A percentile compares a stretch with the other conserved stretches of the same genome.
phyloP scores from a whole-genome alignment of 2,113 vertebrate species.

The Larimichthys crocea region DNA sequence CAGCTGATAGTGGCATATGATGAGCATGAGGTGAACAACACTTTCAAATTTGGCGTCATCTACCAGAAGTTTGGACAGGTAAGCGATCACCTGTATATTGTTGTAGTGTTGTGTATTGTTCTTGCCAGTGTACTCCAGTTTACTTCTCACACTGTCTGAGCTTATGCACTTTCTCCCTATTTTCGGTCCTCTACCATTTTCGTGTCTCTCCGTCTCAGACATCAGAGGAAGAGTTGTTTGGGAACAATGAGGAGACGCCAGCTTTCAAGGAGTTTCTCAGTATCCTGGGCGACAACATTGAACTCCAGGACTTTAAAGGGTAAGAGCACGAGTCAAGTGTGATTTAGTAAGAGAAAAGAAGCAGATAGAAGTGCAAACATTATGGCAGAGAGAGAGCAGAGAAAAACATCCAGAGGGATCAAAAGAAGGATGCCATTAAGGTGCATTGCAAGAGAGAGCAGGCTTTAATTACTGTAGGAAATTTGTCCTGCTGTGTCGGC shows the following conservation, averaged over 20 bases:
- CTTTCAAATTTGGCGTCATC: conserved; percentile 96
- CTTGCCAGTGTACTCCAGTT: background rate
- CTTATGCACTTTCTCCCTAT: background rate
- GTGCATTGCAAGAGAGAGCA: background rate
- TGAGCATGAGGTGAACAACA: conserved; percentile 97
- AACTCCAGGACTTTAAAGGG: conserved; percentile 97
- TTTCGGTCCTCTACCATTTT: background rate
- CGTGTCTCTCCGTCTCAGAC: conserved; percentile 81
- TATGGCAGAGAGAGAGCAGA: background rate
- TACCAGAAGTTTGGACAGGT: conserved; percentile 98
- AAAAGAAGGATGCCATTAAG: background rate
- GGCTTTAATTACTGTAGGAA: conserved; percentile 47
- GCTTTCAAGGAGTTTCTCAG: conserved; percentile 92
- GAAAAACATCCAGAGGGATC: background rate
- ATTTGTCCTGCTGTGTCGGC: conserved; percentile 44
- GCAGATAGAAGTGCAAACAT: background rate
- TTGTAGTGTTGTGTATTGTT: background rate
- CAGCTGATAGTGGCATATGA: conserved; percentile 96
- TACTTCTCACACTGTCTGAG: background rate
- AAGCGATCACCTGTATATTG: conserved; percentile 59
- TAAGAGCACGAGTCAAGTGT: conserved; percentile 62
- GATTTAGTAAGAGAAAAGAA: background rate
- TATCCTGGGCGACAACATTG: conserved; percentile 90
- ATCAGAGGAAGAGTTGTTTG: conserved; percentile 93
- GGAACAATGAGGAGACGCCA: conserved; percentile 92